Evolutionary conservation across 1,140 invertebrate genomes (phyloP), one percentile per base, ranked within the genome.

Genomic region (Pogonognathellus flavescens): DNA sequence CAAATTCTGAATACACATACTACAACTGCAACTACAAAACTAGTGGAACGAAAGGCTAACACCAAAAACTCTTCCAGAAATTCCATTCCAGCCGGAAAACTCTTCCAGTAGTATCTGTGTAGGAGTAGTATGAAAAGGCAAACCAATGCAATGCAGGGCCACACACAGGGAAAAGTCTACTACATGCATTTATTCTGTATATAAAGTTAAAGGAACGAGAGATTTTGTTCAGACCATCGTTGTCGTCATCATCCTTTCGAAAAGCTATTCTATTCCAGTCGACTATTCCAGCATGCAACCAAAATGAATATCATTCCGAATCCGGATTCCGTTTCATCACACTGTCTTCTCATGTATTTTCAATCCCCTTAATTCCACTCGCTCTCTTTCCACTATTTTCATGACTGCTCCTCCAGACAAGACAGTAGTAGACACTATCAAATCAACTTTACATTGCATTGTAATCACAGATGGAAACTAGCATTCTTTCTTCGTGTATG

Each of bases 281-380:
- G 62, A 70, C 62, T 70, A 66, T 22, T 66, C 18, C 14, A 50
- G 31, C 13, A 41, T 76, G 70, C 18, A 82, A 82, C 31, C 31
- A 31, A 82, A 82, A 82, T 62, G 81, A 82, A 82, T 82, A 53
- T 82, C 81, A 82, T 82, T 82, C 57, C 57, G 50, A 82, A 82
- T 81, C 80, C 80, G 50, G 50, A 81, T 81, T 81, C 80, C 80
- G 80, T 81, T 81, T 81, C 80, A 81, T 81, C 80, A 81, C 80
- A 81, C 70, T 76, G 80, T 62, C 55, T 62, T 62, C 57, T 82
- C 81, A 62, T 82, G 81, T 82, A 82, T 82, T 82, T 82, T 82
- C 81, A 82, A 82, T 82, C 57, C 81, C 55, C 55, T 81, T 55
- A 81, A 55, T 60, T 50, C 81, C 81, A 50, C 59, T 62, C 31